These are phyloP conservation scores for Drosophila baimaii DNA, from an alignment of 1,140 invertebrate genomes.

Conservation along the genomic window DNA sequence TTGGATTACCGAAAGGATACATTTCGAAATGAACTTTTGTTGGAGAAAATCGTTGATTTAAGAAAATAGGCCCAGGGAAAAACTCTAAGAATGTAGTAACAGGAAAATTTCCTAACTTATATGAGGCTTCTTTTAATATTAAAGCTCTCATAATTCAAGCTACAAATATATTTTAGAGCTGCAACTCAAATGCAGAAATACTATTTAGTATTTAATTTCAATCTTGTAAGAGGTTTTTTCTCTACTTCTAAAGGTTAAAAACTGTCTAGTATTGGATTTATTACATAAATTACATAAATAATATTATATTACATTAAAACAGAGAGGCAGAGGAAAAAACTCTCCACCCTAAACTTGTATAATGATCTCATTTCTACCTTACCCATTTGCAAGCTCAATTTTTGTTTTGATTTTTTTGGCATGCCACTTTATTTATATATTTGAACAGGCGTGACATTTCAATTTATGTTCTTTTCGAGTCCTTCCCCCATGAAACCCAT, in stretches of 20 bases:
- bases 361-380: neutral
- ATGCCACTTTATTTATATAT: neutral
- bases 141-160: too few relatives aligned
- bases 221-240: too few relatives aligned
- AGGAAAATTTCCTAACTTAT: neutral
- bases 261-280: neutral
- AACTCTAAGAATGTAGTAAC: too few relatives aligned
- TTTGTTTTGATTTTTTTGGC: neutral
- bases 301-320: neutral
- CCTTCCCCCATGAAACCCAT: slow-evolving; percentile 3
- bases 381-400: neutral
- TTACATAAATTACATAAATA: neutral
- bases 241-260: neutral
- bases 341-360: neutral
- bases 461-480: neutral
- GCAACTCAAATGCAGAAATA: too few relatives aligned
- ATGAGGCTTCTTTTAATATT: too few relatives aligned
- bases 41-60: too few relatives aligned
- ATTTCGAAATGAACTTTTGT: neutral
- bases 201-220: too few relatives aligned
- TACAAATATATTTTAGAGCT: too few relatives aligned
- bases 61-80: too few relatives aligned
- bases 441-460: neutral
- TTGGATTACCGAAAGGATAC: slow-evolving; percentile 31
- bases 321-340: neutral